These are phyloP conservation scores for Gavia stellata DNA, from an alignment of 2,113 vertebrate species.

Conservation along the genomic window DNA sequence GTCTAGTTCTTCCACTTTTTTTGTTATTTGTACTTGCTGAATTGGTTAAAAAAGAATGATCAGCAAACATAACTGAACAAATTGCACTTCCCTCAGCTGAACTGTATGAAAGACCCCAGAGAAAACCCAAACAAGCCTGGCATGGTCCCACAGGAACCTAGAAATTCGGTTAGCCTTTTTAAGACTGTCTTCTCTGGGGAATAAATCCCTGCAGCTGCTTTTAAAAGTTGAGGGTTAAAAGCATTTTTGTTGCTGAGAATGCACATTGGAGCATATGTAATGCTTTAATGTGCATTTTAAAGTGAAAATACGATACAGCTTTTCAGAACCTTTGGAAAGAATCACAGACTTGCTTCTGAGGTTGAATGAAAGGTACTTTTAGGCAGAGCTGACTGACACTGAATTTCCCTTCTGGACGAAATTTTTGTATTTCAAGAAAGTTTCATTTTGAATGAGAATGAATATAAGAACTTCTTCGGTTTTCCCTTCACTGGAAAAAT, in stretches of 20 bases:
- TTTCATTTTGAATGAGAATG: not conserved
- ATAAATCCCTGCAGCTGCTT: conserved; percentile 51
- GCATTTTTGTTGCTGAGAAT: conserved; percentile 53
- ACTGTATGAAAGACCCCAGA: conserved; percentile 31
- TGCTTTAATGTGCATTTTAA: conserved; percentile 49
- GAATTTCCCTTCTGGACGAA: not conserved
- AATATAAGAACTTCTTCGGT: not conserved
- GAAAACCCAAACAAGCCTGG: conserved; percentile 20
- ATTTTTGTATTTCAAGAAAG: not conserved
- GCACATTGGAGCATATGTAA: conserved; percentile 31
- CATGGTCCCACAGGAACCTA: conserved; percentile 10
- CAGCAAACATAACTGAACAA: conserved; percentile 54
- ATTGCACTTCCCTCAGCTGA: conserved; percentile 52
- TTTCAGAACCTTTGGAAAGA: conserved; percentile 25
- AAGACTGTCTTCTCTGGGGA: conserved; percentile 35
- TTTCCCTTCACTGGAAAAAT: not conserved
- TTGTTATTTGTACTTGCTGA: not conserved
- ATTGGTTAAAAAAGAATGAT: conserved; percentile 32
- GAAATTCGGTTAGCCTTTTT: conserved; percentile 35
- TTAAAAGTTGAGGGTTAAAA: conserved; percentile 60
- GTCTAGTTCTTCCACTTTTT: not conserved
- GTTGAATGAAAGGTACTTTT: not conserved
- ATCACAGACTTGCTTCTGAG: not conserved
- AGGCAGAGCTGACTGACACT: not conserved
- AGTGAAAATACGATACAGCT: conserved; percentile 45